Conservation (phyloP, 2,113 vertebrate genomes). For the Anolis sagrei region DNA sequence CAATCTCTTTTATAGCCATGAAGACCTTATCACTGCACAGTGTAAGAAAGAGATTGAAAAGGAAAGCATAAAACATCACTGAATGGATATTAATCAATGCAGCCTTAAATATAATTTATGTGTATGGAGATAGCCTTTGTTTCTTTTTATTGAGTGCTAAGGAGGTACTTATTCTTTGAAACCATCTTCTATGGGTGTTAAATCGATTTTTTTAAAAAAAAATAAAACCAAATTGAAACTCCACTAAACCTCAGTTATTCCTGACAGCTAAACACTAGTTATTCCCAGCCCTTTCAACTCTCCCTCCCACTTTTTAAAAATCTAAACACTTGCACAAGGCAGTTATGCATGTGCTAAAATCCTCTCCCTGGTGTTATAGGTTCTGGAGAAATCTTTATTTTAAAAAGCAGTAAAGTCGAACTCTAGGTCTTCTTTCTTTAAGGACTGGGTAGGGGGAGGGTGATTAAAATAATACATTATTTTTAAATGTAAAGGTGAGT, state of each 20-base stretch:
- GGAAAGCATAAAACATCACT: conserved; percentile 1
- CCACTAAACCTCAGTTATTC: not conserved
- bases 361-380: no score
- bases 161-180: not conserved
- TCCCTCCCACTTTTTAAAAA: no score
- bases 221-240: not conserved
- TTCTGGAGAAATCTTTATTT: no score
- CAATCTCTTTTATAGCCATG: not conserved
- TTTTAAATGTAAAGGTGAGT: no score
- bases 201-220: not conserved
- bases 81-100: not conserved
- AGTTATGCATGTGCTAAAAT: no score
- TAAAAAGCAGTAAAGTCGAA: no score
- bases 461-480: not conserved
- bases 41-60: not conserved
- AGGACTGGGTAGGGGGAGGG: no score
- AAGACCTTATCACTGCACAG: not conserved
- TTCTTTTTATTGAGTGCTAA: conserved; percentile 3
- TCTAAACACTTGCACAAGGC: no score
- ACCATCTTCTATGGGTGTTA: not conserved
- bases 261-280: not conserved
- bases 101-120: conserved; percentile 10
- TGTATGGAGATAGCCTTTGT: not conserved
- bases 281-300: not conserved
- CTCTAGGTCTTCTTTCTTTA: no score